Conservation (phyloP, 2,797 vertebrate species). For the Clarias laeviceps region DNA sequence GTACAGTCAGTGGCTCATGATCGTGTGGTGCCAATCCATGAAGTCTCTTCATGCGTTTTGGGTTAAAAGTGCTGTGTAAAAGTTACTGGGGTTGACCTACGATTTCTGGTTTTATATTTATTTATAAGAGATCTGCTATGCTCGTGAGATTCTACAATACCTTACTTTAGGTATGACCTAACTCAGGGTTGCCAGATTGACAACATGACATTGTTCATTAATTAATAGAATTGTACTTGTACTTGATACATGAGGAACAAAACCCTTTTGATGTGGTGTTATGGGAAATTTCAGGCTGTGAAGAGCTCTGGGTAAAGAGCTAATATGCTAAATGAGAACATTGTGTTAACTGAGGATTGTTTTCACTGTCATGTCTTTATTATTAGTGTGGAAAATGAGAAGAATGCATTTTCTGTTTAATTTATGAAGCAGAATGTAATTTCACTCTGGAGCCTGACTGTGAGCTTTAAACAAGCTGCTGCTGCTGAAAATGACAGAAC, state of each 20-base stretch:
- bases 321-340: not conserved
- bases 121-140: too few species aligned
- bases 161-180: too few species aligned
- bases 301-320: not conserved
- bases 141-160: too few species aligned
- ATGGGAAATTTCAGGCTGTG: not conserved
- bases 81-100: too few species aligned
- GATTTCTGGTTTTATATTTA: too few species aligned
- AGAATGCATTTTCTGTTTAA: not conserved
- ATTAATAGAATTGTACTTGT: not conserved
- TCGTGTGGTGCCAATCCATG: too few species aligned
- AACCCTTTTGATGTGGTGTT: not conserved
- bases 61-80: too few species aligned
- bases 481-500: conserved; percentile 22
- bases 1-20: too few species aligned
- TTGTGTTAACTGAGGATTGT: not conserved
- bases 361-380: not conserved
- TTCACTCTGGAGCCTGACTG: not conserved
- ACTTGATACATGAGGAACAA: not conserved
- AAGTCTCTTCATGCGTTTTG: too few species aligned
- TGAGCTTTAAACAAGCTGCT: conserved; percentile 15
- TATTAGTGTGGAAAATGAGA: not conserved
- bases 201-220: not conserved
- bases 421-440: not conserved
- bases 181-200: too few species aligned